phyloP scores from a whole-genome alignment of 2,113 vertebrate species.

The Ranitomeya imitator region DNA sequence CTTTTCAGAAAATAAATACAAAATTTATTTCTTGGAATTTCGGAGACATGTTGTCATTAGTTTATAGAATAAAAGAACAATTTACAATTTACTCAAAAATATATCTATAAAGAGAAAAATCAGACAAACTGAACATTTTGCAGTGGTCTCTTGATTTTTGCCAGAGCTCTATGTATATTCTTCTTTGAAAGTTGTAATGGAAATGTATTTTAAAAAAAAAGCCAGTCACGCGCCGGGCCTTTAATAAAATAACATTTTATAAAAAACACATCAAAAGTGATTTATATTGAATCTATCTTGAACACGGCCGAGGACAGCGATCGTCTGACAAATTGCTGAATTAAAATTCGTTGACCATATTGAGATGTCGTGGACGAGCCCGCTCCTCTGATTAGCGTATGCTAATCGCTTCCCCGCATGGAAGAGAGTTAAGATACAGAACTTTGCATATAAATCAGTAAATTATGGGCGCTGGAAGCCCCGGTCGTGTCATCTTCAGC shows the following conservation, averaged over 20 bases:
- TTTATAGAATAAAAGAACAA: no score
- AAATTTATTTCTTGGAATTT: no score
- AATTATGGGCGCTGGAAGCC: background rate
- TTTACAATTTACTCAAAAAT: no score
- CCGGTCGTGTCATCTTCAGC: background rate
- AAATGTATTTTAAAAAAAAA: no score
- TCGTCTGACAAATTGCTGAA: background rate
- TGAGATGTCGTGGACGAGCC: background rate
- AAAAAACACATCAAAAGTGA: background rate
- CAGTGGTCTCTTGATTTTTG: no score
- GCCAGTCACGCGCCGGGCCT: background rate
- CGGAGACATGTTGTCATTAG: no score
- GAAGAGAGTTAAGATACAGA: background rate
- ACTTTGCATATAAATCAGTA: background rate
- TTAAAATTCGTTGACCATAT: background rate
- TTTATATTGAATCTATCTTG: background rate
- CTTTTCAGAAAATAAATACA: no score
- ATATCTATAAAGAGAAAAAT: no score
- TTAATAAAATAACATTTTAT: background rate
- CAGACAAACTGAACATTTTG: no score
- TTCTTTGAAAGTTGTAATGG: no score
- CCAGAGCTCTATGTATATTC: no score
- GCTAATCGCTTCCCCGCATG: background rate
- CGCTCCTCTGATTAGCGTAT: background rate
- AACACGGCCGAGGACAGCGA: background rate